Evolutionary conservation across 1,140 invertebrate genomes (phyloP).

Genomic region (Papilio xuthus): DNA sequence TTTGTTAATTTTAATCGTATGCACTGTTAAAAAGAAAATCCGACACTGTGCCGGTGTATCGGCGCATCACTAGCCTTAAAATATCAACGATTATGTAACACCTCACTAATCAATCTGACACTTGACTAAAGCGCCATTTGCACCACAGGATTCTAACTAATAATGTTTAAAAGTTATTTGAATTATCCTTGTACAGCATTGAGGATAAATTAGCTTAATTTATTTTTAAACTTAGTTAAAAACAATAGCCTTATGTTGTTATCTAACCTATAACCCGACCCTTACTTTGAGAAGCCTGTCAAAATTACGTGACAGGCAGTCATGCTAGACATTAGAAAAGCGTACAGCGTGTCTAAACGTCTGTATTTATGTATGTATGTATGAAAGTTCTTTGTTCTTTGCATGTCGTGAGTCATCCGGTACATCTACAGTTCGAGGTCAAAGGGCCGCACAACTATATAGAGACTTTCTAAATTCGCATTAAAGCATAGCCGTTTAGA

Average conservation of each 20-base stretch:
- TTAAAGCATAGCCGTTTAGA: neutral
- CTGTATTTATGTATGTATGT: neutral
- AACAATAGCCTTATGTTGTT: neutral
- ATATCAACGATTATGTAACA: no score
- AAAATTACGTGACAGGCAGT: conserved; percentile 42
- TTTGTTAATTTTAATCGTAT: neutral
- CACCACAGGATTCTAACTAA: no score
- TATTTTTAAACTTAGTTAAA: neutral
- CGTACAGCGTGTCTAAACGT: neutral
- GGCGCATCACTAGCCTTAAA: no score
- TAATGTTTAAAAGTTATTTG: no score
- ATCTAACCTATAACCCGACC: neutral
- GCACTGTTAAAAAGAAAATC: no score
- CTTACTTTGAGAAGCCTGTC: neutral
- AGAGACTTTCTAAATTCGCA: conserved; percentile 51
- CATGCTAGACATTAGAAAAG: conserved; percentile 11
- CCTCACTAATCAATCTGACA: no score
- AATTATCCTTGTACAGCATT: neutral
- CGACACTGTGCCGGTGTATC: no score
- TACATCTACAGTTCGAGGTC: conserved; percentile 53
- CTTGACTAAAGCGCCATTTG: no score
- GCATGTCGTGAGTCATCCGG: conserved; percentile 48
- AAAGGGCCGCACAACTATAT: conserved; percentile 52
- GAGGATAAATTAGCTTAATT: no score
- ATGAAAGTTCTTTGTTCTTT: conserved; percentile 40